Base-by-base conservation (phyloP, 1,140 invertebrate genomes). In the Phenacoccus solenopsis region DNA sequence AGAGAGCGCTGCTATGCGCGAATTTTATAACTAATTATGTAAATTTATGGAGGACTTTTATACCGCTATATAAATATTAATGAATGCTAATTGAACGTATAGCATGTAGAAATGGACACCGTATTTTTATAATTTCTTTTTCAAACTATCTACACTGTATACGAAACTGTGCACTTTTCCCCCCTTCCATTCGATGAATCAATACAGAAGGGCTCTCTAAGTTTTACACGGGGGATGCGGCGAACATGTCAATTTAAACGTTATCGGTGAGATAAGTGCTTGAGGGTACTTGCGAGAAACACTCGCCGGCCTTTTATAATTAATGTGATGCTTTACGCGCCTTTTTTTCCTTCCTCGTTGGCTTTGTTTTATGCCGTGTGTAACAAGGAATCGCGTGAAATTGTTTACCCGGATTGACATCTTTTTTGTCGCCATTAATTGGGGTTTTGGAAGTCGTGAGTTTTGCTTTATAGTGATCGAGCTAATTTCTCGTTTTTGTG, bases 11-110 rank as follows among this genome's bases (percentile, higher is more conserved):
- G 25, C 25, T 5, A 59, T n/a, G 59, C 25, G 59, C 21, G 59
- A 64, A 64, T 27, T 64, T 64, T 64, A 27, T 27, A 27, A 64
- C 59, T 24, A 64, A 64, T 64, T 64, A 64, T 64, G 59, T 20
- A 24, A 64, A 64, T 64, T 64, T 64, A 64, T 64, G 59, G 21
- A 64, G 59, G 59, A 64, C 59, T 64, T 64, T 64, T 64, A 64
- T 64, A 64, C 59, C 59, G 59, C 25, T 64, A 16, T 64, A 64
- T 64, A 64, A 64, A 64, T 64, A 64, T 64, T 64, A 64, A 64
- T 64, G 25, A 64, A 64, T 64, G 59, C 59, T 64, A 64, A 64
- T 64, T 64, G 59, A 64, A 64, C 59, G 59, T 64, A 27, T 64
- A 64, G 22, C 22, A 27, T 64, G 59, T 64, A 27, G 59, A 64